Evolutionary conservation across 2,797 vertebrate genomes (phyloP).

Genomic region (Eulemur rubriventer): DNA sequence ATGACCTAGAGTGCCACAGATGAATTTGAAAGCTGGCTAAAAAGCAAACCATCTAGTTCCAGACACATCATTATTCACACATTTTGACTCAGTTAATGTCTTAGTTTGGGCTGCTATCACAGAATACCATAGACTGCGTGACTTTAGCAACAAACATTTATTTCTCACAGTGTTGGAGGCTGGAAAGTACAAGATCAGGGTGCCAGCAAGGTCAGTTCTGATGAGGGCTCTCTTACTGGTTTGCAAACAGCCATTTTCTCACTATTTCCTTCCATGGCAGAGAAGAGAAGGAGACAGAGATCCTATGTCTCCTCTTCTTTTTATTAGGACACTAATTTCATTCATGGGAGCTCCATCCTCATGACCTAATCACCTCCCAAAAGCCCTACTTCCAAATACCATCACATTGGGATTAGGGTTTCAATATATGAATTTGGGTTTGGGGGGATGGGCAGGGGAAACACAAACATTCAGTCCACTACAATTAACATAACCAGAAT

Average conservation of each 20-base stretch:
- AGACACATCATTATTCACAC: neutral
- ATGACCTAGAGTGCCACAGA: conserved; percentile 15
- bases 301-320: neutral
- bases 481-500: neutral
- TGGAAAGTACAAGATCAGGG: neutral
- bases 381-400: neutral
- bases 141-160: neutral
- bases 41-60: conserved; percentile 35
- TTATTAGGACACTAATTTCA: neutral
- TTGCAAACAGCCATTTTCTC: neutral
- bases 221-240: neutral
- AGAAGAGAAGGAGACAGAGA: neutral
- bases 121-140: neutral
- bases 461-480: neutral
- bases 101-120: neutral
- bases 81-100: conserved; percentile 36
- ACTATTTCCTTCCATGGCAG: neutral
- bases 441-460: neutral
- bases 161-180: neutral
- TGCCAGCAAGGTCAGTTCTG: neutral
- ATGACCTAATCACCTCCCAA: neutral
- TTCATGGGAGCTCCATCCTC: neutral
- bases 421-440: neutral
- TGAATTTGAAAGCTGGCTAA: conserved; percentile 17
- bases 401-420: neutral